Conservation (phyloP, 1,140 invertebrate species). For the Musca vetustissima region DNA sequence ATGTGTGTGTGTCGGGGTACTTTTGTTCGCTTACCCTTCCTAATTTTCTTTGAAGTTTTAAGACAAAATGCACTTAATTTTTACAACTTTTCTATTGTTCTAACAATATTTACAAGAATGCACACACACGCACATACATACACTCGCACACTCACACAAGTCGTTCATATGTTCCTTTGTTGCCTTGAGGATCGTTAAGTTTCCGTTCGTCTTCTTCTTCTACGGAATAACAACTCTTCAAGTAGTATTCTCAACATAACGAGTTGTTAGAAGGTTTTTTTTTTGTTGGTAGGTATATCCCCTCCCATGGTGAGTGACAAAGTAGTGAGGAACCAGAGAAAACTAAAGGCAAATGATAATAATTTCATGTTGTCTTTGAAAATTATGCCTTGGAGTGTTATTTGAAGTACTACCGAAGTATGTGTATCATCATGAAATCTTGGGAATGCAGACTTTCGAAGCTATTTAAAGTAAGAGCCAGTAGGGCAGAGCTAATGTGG, state of each 20-base stretch:
- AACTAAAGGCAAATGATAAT: not conserved
- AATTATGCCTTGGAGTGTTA: too few species aligned
- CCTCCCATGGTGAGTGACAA: too few species aligned
- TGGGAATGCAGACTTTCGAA: too few species aligned
- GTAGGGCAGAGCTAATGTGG: too few species aligned
- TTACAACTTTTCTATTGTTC: constrained; percentile 19
- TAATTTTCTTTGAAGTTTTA: constrained; percentile 1
- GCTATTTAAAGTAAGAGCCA: too few species aligned
- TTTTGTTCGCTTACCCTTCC: too few species aligned
- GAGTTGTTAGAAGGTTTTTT: too few species aligned
- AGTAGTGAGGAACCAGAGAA: not conserved
- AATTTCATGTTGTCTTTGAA: too few species aligned
- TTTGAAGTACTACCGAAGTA: not conserved
- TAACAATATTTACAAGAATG: not conserved
- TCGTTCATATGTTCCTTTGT: not conserved
- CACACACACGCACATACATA: not conserved
- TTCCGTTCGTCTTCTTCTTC: not conserved
- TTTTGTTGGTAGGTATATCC: too few species aligned
- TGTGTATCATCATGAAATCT: not conserved
- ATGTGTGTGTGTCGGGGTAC: too few species aligned
- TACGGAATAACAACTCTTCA: too few species aligned
- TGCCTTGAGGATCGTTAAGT: constrained; percentile 15
- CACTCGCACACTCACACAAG: not conserved
- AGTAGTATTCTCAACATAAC: too few species aligned
- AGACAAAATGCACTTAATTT: constrained; percentile 24